Evolutionary conservation across 2,888 invertebrate species (phyloP).

Genomic region (Leucophora obtusa): DNA sequence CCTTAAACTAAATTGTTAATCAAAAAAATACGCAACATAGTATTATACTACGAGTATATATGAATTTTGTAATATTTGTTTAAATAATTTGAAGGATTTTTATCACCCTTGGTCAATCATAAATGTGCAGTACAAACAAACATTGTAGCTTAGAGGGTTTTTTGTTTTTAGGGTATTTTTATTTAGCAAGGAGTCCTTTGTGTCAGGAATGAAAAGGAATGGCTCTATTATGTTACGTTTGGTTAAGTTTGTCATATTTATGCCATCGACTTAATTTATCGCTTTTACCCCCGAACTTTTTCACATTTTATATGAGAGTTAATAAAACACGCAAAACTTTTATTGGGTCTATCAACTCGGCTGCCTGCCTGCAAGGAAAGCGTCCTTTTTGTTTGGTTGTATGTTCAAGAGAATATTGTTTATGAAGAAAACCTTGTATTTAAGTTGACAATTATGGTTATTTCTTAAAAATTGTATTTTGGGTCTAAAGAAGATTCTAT

Average conservation of each 20-base stretch:
- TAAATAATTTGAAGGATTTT: constrained; percentile 66
- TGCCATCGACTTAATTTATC: constrained; percentile 77
- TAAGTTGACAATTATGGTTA: constrained; percentile 58
- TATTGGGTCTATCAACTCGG: constrained; percentile 27
- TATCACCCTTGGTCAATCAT: constrained; percentile 37
- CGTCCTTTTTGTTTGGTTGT: constrained; percentile 11
- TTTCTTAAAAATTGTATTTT: constrained; percentile 44
- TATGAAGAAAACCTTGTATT: constrained; percentile 30
- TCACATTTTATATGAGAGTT: constrained; percentile 58
- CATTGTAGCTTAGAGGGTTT: constrained; percentile 3
- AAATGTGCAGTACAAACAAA: neutral
- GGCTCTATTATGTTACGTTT: constrained; percentile 64
- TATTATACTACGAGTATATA: constrained; percentile 8
- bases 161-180: constrained; percentile 12
- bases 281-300: constrained; percentile 63
- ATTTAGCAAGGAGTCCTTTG: constrained; percentile 2
- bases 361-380: constrained; percentile 26
- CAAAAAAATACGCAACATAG: constrained; percentile 13
- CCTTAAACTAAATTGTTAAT: constrained; percentile 2
- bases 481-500: constrained; percentile 48
- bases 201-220: constrained; percentile 10
- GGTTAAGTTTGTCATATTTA: constrained; percentile 75
- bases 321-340: constrained; percentile 68
- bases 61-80: constrained; percentile 68
- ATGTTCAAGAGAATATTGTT: neutral